Evolutionary conservation across 2,113 vertebrate genomes (phyloP), one percentile per base, ranked within the genome.

Genomic region (Aphelocoma coerulescens): DNA sequence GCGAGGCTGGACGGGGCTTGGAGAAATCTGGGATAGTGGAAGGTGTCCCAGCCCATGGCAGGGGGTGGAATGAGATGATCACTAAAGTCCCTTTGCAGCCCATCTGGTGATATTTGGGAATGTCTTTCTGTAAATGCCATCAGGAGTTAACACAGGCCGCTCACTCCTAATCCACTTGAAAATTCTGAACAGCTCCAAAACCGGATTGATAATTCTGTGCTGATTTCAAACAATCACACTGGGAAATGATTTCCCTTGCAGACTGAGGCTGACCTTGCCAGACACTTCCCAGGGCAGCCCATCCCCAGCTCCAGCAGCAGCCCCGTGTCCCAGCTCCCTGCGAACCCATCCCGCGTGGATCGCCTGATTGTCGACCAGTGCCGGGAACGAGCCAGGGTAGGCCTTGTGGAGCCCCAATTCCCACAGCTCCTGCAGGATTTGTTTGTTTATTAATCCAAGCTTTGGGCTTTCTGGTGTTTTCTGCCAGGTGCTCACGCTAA

Each of bases 201-300:
- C 1, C 0, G 0, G 5, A 8, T 22, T 11, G 21, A 3, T 20
- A 5, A 4, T 6, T 1, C 0, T 2, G 7, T 1, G 1, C 15
- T 18, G 0, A 57, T 6, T 19, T 26, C 26, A 30, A 1, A 3
- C 27, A 8, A 2, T 23, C 30, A 4, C 9, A 0, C 3, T 33
- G 18, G 6, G 3, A 51, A 0, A 85, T 24, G 1, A 1, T 65
- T 91, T 91, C 41, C 57, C 55, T 32, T 78, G 8, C 85, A 98
- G 98, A 32, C 97, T 3, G 98, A 98, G 63, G 97, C 97, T 59
- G 97, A 97, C 20, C 97, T 98, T 4, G 96, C 97, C 30, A 93
- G 92, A 10, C 93, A 69, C 78, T 98, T 98, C 55, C 98, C 97
- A 46, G 96, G 96, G 14, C 96, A 91, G 69, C 55, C 4, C 7